phyloP scores from a whole-genome alignment of 2,113 vertebrate genomes.

The Scophthalmus maximus region DNA sequence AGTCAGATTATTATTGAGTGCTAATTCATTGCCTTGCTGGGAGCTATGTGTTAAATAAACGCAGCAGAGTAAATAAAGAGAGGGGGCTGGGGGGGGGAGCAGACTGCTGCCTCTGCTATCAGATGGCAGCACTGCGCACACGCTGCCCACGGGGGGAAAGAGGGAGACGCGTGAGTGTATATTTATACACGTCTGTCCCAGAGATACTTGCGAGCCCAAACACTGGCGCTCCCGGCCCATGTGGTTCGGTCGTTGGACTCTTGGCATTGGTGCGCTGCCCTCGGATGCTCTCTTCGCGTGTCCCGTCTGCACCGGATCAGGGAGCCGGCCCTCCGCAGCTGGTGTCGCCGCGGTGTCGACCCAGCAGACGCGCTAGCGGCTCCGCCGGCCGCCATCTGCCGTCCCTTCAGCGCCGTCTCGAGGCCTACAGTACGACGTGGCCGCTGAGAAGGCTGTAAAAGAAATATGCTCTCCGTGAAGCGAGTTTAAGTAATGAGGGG shows the following conservation, averaged over 20 bases:
- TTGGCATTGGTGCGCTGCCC: slow-evolving; percentile 44
- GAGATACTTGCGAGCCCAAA: slow-evolving; percentile 33
- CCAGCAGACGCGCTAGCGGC: slow-evolving; percentile 31
- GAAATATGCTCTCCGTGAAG: background rate
- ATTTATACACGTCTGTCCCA: slow-evolving; percentile 51
- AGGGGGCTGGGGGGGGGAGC: slow-evolving; percentile 33
- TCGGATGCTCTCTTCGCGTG: slow-evolving; percentile 52
- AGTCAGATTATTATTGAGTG: slow-evolving; percentile 79
- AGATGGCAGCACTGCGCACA: slow-evolving; percentile 69
- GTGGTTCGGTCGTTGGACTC: slow-evolving; percentile 44
- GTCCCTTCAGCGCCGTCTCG: slow-evolving; percentile 33
- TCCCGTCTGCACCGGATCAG: slow-evolving; percentile 48
- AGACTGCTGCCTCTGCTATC: slow-evolving; percentile 68
- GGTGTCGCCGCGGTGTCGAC: slow-evolving; percentile 34
- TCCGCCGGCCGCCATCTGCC: slow-evolving; percentile 63
- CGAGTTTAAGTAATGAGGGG: background rate
- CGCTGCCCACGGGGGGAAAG: slow-evolving; percentile 59
- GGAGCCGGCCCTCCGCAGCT: slow-evolving; percentile 35
- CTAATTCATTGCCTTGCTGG: slow-evolving; percentile 81
- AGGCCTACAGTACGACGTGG: slow-evolving; percentile 10
- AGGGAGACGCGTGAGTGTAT: slow-evolving; percentile 41
- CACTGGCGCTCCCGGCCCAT: slow-evolving; percentile 30
- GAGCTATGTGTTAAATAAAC: slow-evolving; percentile 83
- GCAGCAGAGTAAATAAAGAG: slow-evolving; percentile 76
- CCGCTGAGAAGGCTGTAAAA: slow-evolving; percentile 3